Evolutionary conservation across 2,113 vertebrate species (phyloP), one percentile per base, ranked within the genome.

Genomic region (Oncorhynchus tshawytscha): DNA sequence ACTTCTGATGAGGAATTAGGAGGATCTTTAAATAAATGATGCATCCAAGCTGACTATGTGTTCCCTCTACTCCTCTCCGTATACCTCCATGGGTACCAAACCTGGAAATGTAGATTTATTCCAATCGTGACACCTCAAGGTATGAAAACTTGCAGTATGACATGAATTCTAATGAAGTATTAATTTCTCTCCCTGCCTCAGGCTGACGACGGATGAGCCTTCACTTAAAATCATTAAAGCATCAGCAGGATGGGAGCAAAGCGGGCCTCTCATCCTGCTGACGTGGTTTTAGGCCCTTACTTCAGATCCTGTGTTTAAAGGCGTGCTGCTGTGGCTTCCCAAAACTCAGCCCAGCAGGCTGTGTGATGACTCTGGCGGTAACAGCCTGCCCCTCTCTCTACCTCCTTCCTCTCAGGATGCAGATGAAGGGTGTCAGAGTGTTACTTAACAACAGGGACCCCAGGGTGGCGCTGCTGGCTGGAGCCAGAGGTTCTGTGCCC

Each of bases 161-260:
- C 60, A 77, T 72, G 70, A 75, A 78, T 80, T 72, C 70, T 78
- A 85, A 81, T 88, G 73, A 85, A 80, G 76, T 72, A 81, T 73
- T 80, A 76, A 77, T 75, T 67, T 76, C 75, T 48, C 69, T 22
- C 75, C 4, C 79, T 73, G 80, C 83, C 81, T 73, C 72, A 68
- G 81, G 81, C 81, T 73, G 45, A 65, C 22, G 25, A 70, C 73
- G 51, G 54, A 76, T 34, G n/a, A 75, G 64, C 71, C 48, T 76
- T 88, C 83, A 81, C 81, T 76, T 73, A 78, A 81, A 74, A 75
- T 72, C 67, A 79, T 78, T 78, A 75, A 34, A 59, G 75, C 78
- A 77, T 78, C 80, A 82, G 75, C 76, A 39, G 64, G 57, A 79
- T 72, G 60, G 45, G 22, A 68, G 62, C 68, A 39, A 68, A 65